A percentile compares a stretch with the other conserved stretches of the same genome.
These are phyloP conservation scores for Spizaetus ornatus DNA, from an alignment of 2,113 vertebrate genomes.

Conservation along the genomic window DNA sequence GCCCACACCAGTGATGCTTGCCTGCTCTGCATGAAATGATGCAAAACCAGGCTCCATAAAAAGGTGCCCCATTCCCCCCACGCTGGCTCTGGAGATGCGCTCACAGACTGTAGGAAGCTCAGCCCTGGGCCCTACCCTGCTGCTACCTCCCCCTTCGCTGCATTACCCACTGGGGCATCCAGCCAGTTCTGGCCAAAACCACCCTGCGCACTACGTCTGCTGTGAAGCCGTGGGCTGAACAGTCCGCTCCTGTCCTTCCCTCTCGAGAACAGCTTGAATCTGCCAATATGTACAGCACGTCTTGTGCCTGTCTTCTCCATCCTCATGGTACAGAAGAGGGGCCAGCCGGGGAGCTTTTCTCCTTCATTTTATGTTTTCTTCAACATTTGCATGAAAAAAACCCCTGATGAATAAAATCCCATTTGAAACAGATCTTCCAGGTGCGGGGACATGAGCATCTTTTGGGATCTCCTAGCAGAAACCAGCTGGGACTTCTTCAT, in stretches of 20 bases:
- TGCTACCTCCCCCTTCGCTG: neutral
- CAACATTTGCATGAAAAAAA: neutral
- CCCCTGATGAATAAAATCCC: neutral
- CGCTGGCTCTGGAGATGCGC: neutral
- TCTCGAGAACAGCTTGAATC: neutral
- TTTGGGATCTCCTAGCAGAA: neutral
- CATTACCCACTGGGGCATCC: neutral
- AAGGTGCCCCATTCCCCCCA: neutral
- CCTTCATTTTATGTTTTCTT: neutral
- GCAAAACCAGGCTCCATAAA: neutral
- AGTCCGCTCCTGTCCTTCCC: neutral
- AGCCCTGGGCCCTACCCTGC: neutral
- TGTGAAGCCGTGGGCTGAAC: neutral
- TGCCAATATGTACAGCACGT: neutral
- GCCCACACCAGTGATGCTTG: accelerated
- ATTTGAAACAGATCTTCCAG: neutral
- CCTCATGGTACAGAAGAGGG: neutral
- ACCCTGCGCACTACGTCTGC: neutral
- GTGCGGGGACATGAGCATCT: neutral
- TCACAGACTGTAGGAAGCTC: neutral
- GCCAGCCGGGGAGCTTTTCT: neutral
- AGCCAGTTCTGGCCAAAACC: neutral
- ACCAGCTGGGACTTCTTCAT: neutral
- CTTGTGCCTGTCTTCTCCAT: neutral
- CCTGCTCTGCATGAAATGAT: neutral